phyloP scores from a whole-genome alignment of 2,888 invertebrate species.

The Andrena camellia region DNA sequence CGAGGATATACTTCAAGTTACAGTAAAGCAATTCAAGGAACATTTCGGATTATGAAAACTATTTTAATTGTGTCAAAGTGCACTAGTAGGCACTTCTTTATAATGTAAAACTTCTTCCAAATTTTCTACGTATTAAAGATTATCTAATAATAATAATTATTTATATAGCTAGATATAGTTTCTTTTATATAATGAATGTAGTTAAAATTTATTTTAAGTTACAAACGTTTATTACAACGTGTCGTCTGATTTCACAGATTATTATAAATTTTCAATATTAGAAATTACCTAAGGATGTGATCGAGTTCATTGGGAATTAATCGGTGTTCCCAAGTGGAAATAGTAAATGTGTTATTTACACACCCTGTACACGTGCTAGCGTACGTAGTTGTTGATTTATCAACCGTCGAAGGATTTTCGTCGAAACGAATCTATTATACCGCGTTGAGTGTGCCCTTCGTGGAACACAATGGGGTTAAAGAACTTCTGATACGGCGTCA shows the following conservation, averaged over 20 bases:
- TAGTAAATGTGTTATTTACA: neutral
- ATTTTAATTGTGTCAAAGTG: neutral
- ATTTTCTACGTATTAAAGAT: too few species aligned
- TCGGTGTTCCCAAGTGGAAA: too few species aligned
- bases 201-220: too few species aligned
- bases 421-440: slow-evolving; percentile 19
- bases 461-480: slow-evolving; percentile 45
- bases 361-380: neutral
- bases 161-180: too few species aligned
- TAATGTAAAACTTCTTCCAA: too few species aligned
- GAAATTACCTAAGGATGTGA: neutral
- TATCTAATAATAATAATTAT: too few species aligned
- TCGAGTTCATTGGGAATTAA: too few species aligned
- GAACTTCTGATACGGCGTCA: slow-evolving; percentile 54
- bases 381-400: neutral
- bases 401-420: slow-evolving; percentile 16
- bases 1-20: neutral
- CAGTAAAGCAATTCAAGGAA: neutral
- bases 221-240: too few species aligned
- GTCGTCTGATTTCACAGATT: neutral
- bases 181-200: too few species aligned
- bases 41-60: neutral
- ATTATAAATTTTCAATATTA: neutral
- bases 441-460: slow-evolving; percentile 2
- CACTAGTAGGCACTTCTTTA: too few species aligned